Evolutionary conservation across 53 echinoderm and acorn worm genomes (phyloP).

Genomic region (Holothuria leucospilota): DNA sequence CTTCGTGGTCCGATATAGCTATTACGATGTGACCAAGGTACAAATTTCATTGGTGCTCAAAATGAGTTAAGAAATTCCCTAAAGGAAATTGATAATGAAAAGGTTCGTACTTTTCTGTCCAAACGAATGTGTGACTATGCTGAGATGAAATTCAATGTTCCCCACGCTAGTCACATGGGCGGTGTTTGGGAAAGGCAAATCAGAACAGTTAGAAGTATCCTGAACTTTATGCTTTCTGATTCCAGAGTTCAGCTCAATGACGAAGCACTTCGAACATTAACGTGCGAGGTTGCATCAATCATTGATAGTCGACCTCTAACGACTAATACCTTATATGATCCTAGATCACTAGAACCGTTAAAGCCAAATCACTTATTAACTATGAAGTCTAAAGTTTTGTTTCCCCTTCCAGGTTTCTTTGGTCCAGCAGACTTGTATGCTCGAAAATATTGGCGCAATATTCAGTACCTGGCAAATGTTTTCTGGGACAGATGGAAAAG

Average conservation of each 20-base stretch:
- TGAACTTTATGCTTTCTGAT: constrained; percentile 50
- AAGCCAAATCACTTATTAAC: constrained; percentile 70
- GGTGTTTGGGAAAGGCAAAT: constrained; percentile 81
- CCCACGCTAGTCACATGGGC: constrained; percentile 70
- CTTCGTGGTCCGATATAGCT: constrained; percentile 51
- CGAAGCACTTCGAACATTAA: constrained; percentile 58
- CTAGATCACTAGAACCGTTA: constrained; percentile 13
- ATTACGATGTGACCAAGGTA: constrained; percentile 64
- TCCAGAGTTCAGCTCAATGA: constrained; percentile 56
- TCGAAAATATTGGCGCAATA: constrained; percentile 63
- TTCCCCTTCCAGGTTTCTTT: constrained; percentile 63
- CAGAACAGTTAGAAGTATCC: constrained; percentile 47
- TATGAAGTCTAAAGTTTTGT: constrained; percentile 47
- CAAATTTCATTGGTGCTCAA: constrained; percentile 58
- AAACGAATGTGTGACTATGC: background rate
- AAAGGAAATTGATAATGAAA: constrained; percentile 43
- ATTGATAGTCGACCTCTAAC: constrained; percentile 56
- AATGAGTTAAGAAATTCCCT: constrained; percentile 50
- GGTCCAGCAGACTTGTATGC: constrained; percentile 53
- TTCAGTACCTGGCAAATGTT: no score
- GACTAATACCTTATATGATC: constrained; percentile 38
- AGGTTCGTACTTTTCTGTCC: background rate
- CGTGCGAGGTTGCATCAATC: constrained; percentile 56
- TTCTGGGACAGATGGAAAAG: constrained; percentile 71
- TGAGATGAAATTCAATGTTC: constrained; percentile 67